These are phyloP conservation scores for Trachymyrmex septentrionalis DNA, from an alignment of 1,140 invertebrate genomes.

Conservation along the genomic window DNA sequence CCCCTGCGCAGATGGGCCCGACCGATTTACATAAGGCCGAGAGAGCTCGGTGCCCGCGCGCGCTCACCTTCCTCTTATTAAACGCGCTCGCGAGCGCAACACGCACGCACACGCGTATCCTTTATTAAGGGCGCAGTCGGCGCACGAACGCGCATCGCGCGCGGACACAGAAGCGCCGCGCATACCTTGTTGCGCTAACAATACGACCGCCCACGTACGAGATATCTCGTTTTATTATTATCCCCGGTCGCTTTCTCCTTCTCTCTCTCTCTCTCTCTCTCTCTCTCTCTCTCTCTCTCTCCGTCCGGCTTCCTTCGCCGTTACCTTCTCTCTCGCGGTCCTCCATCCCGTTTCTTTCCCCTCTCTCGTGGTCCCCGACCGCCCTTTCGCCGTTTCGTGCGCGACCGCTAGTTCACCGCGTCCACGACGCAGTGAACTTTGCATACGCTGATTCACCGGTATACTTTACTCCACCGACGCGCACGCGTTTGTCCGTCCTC, in stretches of 20 bases:
- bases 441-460: constrained; percentile 45
- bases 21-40: constrained; percentile 79
- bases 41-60: constrained; percentile 45
- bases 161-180: constrained; percentile 82
- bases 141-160: constrained; percentile 74
- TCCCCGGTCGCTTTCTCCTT: constrained; percentile 68
- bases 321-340: constrained; percentile 4
- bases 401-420: constrained; percentile 41
- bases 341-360: constrained; percentile 49
- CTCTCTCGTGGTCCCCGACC: constrained; percentile 9
- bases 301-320: not conserved
- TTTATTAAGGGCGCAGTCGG: constrained; percentile 77
- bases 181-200: constrained; percentile 83
- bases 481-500: constrained; percentile 29
- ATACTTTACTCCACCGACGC: constrained; percentile 32
- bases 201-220: constrained; percentile 84
- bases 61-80: constrained; percentile 75
- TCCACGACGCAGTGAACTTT: constrained; percentile 41
- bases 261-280: constrained; percentile 34
- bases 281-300: not conserved
- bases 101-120: constrained; percentile 71
- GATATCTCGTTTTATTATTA: constrained; percentile 83
- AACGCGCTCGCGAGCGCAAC: constrained; percentile 60
- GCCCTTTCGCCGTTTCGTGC: constrained; percentile 58
- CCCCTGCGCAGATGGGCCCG: constrained; percentile 72